phyloP scores from a whole-genome alignment of 2,888 invertebrate species.

The Pedicia rivosa region DNA sequence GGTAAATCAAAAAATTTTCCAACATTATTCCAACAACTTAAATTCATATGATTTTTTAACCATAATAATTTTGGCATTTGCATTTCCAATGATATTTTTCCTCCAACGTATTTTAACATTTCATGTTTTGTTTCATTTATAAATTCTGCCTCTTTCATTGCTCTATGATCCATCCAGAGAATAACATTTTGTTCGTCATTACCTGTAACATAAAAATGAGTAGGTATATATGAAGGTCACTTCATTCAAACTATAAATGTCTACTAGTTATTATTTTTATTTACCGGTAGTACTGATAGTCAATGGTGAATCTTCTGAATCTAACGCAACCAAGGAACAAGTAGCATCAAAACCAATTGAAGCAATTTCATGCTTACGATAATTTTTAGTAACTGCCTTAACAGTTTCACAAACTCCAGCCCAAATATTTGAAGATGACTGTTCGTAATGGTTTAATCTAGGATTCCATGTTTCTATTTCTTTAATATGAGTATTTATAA shows the following conservation, averaged over 20 bases:
- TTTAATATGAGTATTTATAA: constrained; percentile 44
- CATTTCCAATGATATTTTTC: constrained; percentile 92
- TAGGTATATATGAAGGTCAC: constrained; percentile 16
- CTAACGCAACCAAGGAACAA: constrained; percentile 76
- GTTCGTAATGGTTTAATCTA: constrained; percentile 64
- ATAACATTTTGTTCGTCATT: constrained; percentile 63
- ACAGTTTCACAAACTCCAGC: constrained; percentile 44
- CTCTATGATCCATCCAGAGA: constrained; percentile 89
- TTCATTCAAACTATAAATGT: background rate
- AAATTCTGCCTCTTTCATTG: constrained; percentile 55
- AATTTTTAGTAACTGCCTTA: constrained; percentile 45
- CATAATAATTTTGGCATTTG: constrained; percentile 87
- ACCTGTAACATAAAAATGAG: constrained; percentile 22
- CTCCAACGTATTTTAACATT: constrained; percentile 74
- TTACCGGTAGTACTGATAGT: constrained; percentile 50
- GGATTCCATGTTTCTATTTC: constrained; percentile 65
- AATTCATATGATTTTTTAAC: constrained; percentile 60
- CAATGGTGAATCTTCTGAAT: constrained; percentile 47
- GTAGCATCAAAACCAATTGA: constrained; percentile 94
- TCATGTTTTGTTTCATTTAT: constrained; percentile 65
- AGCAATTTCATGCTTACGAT: constrained; percentile 42
- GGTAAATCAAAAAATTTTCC: constrained; percentile 79
- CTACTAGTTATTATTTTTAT: background rate
- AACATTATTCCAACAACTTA: constrained; percentile 48
- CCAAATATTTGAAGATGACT: constrained; percentile 87